phyloP scores from a whole-genome alignment of 2,888 invertebrate genomes.

The Candidula unifasciata region DNA sequence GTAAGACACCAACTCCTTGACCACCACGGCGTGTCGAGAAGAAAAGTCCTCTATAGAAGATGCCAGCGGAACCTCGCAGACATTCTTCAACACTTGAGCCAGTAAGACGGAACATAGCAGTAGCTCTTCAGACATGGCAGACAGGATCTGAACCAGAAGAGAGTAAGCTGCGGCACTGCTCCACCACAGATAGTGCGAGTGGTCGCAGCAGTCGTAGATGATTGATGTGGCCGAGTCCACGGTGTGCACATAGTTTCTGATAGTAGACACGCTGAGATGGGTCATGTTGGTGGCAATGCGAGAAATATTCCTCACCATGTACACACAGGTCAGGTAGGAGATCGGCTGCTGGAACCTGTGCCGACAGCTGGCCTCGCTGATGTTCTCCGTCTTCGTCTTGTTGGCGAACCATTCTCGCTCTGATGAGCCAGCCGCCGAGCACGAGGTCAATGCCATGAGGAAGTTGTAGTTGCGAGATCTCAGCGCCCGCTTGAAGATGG shows the following conservation, averaged over 20 bases:
- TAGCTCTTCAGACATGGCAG: constrained; percentile 37
- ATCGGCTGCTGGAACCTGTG: neutral
- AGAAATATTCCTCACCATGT: constrained; percentile 2
- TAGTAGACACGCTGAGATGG: constrained; percentile 6
- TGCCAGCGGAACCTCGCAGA: neutral
- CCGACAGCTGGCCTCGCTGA: constrained; percentile 13
- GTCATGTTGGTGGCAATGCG: constrained; percentile 13
- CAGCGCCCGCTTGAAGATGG: neutral
- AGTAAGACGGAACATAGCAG: constrained; percentile 36
- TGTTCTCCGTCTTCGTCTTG: neutral
- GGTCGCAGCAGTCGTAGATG: constrained; percentile 35
- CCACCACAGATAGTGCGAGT: constrained; percentile 40
- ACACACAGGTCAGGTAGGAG: constrained; percentile 9
- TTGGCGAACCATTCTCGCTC: constrained; percentile 16
- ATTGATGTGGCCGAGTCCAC: constrained; percentile 17
- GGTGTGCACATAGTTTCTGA: neutral
- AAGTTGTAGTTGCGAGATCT: constrained; percentile 26
- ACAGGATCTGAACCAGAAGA: constrained; percentile 18
- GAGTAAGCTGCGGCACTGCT: constrained; percentile 15
- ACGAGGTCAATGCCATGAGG: constrained; percentile 31
- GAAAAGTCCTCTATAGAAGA: constrained; percentile 20
- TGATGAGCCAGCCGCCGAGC: neutral
- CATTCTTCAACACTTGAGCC: neutral
- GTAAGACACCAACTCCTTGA: neutral
- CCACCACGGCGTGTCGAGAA: constrained; percentile 9